Conservation (phyloP, 2,113 vertebrate genomes). For the Apaloderma vittatum region DNA sequence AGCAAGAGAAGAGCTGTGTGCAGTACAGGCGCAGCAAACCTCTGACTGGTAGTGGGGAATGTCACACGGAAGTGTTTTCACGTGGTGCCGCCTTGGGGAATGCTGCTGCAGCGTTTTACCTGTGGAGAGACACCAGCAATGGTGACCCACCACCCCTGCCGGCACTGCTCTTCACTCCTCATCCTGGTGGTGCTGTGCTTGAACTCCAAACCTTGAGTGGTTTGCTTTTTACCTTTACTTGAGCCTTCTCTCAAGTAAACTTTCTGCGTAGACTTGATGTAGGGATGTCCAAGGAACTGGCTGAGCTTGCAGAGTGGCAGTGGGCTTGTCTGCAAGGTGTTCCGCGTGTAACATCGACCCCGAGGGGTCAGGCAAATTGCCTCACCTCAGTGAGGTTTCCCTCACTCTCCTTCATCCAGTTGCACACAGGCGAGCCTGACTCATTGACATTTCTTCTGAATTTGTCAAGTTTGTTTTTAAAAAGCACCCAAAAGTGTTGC, state of each 20-base stretch:
- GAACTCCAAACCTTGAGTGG: background rate
- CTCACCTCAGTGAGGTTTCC: background rate
- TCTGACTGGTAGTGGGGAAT: background rate
- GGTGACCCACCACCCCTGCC: background rate
- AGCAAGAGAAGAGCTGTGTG: background rate
- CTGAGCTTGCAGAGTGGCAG: background rate
- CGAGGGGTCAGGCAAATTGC: background rate
- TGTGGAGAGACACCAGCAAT: accelerated
- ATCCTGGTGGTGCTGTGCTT: background rate
- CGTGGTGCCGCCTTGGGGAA: background rate
- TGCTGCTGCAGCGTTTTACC: background rate
- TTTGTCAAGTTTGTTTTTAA: background rate
- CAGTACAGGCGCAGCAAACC: background rate
- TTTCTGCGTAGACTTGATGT: background rate
- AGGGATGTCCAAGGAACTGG: background rate
- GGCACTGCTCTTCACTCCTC: background rate
- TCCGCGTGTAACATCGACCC: background rate
- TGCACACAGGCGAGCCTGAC: background rate
- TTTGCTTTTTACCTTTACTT: background rate
- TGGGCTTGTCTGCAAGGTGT: background rate
- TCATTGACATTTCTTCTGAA: background rate
- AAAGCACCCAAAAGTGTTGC: background rate
- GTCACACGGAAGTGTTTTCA: background rate
- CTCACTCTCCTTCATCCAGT: background rate
- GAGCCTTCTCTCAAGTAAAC: background rate